Percentiles rank a stretch among this genome's conserved stretches.
These are phyloP conservation scores for Condylura cristata DNA, from an alignment of 2,113 vertebrate genomes.

Conservation along the genomic window DNA sequence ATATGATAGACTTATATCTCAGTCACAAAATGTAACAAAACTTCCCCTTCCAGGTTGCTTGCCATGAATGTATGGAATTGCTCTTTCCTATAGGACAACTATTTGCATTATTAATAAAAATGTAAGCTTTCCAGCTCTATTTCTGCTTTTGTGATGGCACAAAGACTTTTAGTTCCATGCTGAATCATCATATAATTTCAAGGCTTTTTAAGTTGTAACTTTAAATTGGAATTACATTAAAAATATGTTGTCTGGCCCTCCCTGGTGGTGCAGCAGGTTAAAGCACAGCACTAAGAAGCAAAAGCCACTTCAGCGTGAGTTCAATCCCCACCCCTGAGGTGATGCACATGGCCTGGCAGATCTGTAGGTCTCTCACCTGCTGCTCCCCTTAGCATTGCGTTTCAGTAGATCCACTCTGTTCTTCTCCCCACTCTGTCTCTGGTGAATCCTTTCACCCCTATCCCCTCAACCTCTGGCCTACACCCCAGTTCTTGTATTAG, in stretches of 20 bases:
- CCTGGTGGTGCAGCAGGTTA: too few species aligned
- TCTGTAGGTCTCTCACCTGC: too few species aligned
- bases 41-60: background rate
- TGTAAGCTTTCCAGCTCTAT: background rate
- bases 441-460: too few species aligned
- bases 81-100: background rate
- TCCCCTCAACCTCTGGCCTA: too few species aligned
- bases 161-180: background rate
- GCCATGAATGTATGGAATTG: background rate
- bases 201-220: background rate
- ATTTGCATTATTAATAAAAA: background rate
- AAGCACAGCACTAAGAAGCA: too few species aligned
- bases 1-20: background rate
- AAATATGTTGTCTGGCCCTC: background rate
- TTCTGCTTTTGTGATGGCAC: background rate
- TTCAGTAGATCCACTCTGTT: too few species aligned
- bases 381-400: too few species aligned
- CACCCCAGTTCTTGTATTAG: too few species aligned
- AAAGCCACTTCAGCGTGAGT: too few species aligned
- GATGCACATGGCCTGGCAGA: too few species aligned
- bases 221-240: background rate
- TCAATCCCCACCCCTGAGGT: too few species aligned
- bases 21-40: background rate
- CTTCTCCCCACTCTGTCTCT: too few species aligned
- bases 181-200: background rate